phyloP scores from a whole-genome alignment of 2,888 invertebrate genomes.

The Cremastobaeus sp. region DNA sequence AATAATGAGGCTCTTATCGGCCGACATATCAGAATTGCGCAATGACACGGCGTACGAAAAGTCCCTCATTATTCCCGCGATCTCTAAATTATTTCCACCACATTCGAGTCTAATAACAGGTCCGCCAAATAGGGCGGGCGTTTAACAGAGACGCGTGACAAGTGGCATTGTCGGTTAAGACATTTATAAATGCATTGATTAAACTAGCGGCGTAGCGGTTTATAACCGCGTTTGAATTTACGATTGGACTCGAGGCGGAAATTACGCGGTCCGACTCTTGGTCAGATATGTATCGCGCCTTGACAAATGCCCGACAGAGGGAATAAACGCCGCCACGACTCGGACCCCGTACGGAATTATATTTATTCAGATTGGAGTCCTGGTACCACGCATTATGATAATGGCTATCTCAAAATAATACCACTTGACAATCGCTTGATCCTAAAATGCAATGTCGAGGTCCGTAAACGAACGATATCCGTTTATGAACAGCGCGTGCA shows the following conservation, averaged over 20 bases:
- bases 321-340: conserved; percentile 27
- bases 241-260: conserved; percentile 56
- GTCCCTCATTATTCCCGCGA: conserved; percentile 29
- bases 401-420: conserved; percentile 10
- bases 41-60: background rate
- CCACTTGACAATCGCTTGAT: no score
- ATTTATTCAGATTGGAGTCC: no score
- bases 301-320: conserved; percentile 42
- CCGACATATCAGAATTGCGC: conserved; percentile 6
- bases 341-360: conserved; percentile 22
- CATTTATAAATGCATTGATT: conserved; percentile 57
- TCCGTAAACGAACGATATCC: no score
- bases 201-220: conserved; percentile 42
- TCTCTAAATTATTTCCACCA: conserved; percentile 38
- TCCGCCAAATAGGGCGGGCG: conserved; percentile 32
- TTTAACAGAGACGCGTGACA: conserved; percentile 39
- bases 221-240: conserved; percentile 48
- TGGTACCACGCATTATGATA: conserved; percentile 21
- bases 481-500: no score
- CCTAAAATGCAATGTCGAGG: no score
- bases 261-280: conserved; percentile 44
- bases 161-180: conserved; percentile 47
- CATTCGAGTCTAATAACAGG: conserved; percentile 32
- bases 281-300: conserved; percentile 43
- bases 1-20: conserved; percentile 8